phyloP scores from a whole-genome alignment of 2,113 vertebrate species.

The Opisthocomus hoazin region DNA sequence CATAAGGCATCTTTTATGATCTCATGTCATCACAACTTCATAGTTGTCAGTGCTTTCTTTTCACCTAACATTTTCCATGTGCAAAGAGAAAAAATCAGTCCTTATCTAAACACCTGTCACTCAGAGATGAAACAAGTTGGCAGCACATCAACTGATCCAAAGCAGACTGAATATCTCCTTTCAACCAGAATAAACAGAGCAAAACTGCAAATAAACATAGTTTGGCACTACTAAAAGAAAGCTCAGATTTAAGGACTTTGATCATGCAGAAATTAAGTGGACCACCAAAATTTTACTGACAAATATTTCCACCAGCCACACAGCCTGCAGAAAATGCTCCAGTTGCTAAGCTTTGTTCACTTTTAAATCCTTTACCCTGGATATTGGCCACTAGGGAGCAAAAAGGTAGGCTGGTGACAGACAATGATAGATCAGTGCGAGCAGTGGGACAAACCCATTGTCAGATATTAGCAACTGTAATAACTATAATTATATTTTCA shows the following conservation, averaged over 20 bases:
- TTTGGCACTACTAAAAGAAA: conserved; percentile 36
- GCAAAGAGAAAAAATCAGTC: background rate
- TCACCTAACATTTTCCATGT: conserved; percentile 29
- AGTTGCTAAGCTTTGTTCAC: conserved; percentile 16
- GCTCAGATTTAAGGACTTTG: conserved; percentile 45
- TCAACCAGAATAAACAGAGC: conserved; percentile 61
- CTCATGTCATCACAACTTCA: background rate
- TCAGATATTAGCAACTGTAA: background rate
- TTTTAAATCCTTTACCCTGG: background rate
- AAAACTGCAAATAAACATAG: conserved; percentile 64
- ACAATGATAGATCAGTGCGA: background rate
- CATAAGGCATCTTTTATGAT: background rate
- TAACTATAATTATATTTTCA: background rate
- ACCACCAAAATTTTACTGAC: conserved; percentile 50
- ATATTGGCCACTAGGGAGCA: background rate
- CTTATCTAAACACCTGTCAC: conserved; percentile 67
- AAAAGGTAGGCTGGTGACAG: background rate
- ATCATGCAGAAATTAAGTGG: conserved; percentile 49
- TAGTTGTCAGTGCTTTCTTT: background rate
- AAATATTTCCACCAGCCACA: background rate
- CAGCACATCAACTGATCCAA: conserved; percentile 36
- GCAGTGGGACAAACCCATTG: background rate
- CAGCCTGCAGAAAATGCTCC: conserved; percentile 14
- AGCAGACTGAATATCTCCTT: conserved; percentile 29
- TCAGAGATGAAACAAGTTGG: conserved; percentile 15